phyloP scores from a whole-genome alignment of 2,888 invertebrate genomes.

The Chymomyza amoena region DNA sequence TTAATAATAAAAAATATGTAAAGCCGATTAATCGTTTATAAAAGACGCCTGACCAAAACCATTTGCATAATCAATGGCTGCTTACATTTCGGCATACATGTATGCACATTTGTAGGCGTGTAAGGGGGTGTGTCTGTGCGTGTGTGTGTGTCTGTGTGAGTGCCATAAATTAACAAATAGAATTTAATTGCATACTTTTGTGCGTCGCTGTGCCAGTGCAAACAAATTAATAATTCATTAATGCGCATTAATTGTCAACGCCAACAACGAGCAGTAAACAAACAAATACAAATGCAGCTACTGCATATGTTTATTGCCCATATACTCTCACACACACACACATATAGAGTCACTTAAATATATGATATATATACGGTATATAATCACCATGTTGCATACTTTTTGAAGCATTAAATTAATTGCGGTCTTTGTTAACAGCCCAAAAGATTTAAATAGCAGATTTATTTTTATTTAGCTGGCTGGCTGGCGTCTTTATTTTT shows the following conservation, averaged over 20 bases:
- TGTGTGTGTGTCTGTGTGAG: no score
- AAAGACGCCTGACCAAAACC: conserved; percentile 14
- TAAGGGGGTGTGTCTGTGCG: conserved; percentile 42
- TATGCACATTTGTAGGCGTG: conserved; percentile 5
- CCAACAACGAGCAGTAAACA: conserved; percentile 1
- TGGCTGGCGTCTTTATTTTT: background rate
- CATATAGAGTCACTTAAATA: background rate
- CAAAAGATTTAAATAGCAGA: conserved; percentile 43
- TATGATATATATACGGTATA: background rate
- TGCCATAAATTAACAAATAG: conserved; percentile 70
- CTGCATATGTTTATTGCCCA: conserved; percentile 29
- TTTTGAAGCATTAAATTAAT: conserved; percentile 50
- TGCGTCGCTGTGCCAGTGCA: conserved; percentile 25
- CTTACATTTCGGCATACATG: background rate
- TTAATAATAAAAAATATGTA: background rate
- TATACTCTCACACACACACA: background rate
- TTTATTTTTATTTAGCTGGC: conserved; percentile 33
- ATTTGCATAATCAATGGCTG: conserved; percentile 72
- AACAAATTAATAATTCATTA: conserved; percentile 72
- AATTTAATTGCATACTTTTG: conserved; percentile 73
- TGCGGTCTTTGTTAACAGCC: conserved; percentile 51
- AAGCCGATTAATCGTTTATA: background rate
- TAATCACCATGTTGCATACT: conserved; percentile 33
- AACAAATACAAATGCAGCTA: background rate
- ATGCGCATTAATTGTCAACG: conserved; percentile 63